Percentiles rank a stretch among this genome's conserved stretches.
Evolutionary conservation across 2,797 vertebrate species (phyloP).

Genomic region (Sparidentex hasta): DNA sequence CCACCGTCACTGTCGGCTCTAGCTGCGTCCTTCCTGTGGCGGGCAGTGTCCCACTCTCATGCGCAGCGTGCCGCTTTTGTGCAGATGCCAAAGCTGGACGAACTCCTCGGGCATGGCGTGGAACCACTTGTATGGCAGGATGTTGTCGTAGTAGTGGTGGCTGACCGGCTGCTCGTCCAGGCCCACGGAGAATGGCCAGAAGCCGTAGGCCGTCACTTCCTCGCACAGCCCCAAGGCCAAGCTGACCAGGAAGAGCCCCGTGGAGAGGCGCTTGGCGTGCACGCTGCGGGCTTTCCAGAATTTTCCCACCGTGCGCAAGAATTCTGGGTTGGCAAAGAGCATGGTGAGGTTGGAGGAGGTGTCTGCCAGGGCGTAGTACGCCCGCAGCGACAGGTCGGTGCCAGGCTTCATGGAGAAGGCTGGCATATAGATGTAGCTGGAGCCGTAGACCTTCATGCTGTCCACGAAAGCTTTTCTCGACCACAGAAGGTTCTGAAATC

Average conservation of each 20-base stretch:
- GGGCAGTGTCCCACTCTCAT: conserved; percentile 90
- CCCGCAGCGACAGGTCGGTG: conserved; percentile 93
- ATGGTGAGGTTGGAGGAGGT: conserved; percentile 91
- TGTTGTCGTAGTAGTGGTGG: conserved; percentile 98
- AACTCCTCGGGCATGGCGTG: conserved; percentile 99
- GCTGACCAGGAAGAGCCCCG: conserved; percentile 95
- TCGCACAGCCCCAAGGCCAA: conserved; percentile 94
- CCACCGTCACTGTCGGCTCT: not conserved
- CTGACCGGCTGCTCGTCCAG: conserved; percentile 90
- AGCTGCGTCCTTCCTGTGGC: conserved; percentile 52
- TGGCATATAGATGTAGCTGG: conserved; percentile 97
- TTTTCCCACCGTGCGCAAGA: conserved; percentile 91
- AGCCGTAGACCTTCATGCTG: conserved; percentile 93
- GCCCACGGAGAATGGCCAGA: conserved; percentile 95
- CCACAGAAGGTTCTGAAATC: conserved; percentile 97
- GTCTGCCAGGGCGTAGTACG: conserved; percentile 91
- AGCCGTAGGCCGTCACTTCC: conserved; percentile 95
- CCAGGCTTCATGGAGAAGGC: conserved; percentile 97
- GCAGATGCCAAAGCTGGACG: conserved; percentile 95
- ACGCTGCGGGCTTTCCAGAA: conserved; percentile 95
- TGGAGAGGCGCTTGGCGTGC: conserved; percentile 94
- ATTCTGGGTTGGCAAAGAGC: conserved; percentile 96
- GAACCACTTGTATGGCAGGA: conserved; percentile 91
- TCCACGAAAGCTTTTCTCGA: conserved; percentile 95
- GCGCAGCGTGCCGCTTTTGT: conserved; percentile 91